Evolutionary conservation across 2,797 vertebrate genomes (phyloP).

Genomic region (Catharus ustulatus): DNA sequence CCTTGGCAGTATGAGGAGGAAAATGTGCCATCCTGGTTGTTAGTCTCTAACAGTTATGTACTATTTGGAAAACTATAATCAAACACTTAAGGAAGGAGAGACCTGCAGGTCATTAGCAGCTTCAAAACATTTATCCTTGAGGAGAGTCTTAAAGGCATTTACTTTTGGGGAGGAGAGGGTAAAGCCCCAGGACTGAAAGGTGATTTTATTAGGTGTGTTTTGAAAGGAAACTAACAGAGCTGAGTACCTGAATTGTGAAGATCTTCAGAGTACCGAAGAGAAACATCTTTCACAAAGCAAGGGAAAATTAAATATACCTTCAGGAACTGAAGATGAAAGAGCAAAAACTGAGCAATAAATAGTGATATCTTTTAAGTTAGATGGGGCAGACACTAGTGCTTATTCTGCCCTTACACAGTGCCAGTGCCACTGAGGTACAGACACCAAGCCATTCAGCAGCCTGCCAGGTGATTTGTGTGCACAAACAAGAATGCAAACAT

Average conservation of each 20-base stretch:
- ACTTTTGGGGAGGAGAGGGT: neutral
- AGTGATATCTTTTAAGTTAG: rapidly evolving
- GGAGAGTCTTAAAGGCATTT: neutral
- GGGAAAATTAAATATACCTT: neutral
- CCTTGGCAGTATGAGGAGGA: neutral
- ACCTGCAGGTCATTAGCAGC: neutral
- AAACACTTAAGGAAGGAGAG: neutral
- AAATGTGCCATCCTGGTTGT: neutral
- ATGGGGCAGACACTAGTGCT: rapidly evolving
- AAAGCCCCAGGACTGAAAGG: neutral
- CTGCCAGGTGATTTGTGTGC: rapidly evolving
- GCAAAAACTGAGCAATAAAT: neutral
- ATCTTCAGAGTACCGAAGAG: neutral
- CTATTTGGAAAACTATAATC: neutral
- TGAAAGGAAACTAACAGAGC: neutral
- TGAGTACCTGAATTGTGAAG: neutral
- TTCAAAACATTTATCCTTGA: neutral
- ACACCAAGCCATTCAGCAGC: rapidly evolving
- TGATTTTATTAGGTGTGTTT: neutral
- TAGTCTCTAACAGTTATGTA: rapidly evolving
- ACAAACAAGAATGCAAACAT: rapidly evolving
- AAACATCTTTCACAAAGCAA: neutral
- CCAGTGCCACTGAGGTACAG: neutral
- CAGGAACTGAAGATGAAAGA: neutral
- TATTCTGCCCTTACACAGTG: neutral